phyloP scores from a whole-genome alignment of 1,140 invertebrate genomes.

The Aphis craccivora region DNA sequence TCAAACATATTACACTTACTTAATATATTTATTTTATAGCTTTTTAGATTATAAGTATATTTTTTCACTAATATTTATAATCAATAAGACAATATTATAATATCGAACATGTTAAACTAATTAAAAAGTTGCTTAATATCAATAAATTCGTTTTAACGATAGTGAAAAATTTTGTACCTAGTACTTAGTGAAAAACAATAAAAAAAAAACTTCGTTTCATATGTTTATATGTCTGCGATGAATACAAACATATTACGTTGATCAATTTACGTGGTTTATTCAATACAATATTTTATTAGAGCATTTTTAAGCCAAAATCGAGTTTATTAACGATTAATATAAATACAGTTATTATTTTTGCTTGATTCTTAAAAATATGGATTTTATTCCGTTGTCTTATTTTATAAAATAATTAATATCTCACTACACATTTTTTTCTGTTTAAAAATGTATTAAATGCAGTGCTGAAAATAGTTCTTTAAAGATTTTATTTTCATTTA shows the following conservation, averaged over 20 bases:
- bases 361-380: neutral
- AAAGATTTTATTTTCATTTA: neutral
- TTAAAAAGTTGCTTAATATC: neutral
- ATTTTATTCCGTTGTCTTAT: neutral
- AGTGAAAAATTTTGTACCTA: neutral
- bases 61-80: neutral
- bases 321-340: neutral
- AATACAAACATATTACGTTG: neutral
- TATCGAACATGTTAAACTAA: neutral
- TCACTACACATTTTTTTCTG: neutral
- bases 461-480: neutral
- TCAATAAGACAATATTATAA: neutral
- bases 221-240: no score
- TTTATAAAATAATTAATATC: neutral
- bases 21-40: neutral
- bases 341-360: neutral
- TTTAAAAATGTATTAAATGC: neutral
- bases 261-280: neutral
- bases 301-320: neutral
- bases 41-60: neutral
- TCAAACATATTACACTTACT: neutral
- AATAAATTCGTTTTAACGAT: neutral
- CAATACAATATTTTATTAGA: neutral
- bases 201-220: no score
- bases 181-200: neutral